Base-by-base conservation (phyloP, 2,797 vertebrate genomes). In the Eulemur albifrons region DNA sequence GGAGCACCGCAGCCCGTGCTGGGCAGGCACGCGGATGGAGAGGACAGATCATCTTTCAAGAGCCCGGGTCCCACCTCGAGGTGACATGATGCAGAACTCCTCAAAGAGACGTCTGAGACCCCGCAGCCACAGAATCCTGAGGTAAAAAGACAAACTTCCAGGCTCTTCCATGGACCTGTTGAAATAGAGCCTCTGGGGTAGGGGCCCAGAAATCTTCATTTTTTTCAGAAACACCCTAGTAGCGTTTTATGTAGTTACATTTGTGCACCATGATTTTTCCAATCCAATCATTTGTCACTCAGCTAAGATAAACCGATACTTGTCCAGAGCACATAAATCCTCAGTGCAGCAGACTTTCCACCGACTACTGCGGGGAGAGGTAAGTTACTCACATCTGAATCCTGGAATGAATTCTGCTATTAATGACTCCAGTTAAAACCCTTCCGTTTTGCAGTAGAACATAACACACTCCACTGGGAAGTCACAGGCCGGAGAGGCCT, bases 361-460 rank as follows among this genome's bases (percentile, higher is more conserved):
- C 35, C 11, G 57, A 67, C 32, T 5, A 27, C 30, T 20, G 10
- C 0, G 14, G 54, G 23, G 18, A 48, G 65, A n/a, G 17, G 27
- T 7, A 79, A 9, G 50, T 6, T 3, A 8, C 4, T 88, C 94
- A 20, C 88, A 81, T 90, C 70, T 94, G 96, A 96, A 90, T 10
- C 48, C 45, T 97, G 96, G 93, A 96, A 95, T 23, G 88, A 85
- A 67, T 84, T 84, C 92, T 93, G 72, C 96, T 73, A 0, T 5
- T 32, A 88, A 87, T 90, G 86, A 97, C 83, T 96, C 95, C 87
- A 81, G 59, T 77, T 88, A 54, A 61, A 69, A 95, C 88, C 75
- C 96, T 97, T 97, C 97, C 90, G 96, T 3, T 96, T 96, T 95
- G 82, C 79, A 21, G 88, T 86, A 96, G 92, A 98, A 96, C 96